A percentile compares a stretch with the other conserved stretches of the same genome.
phyloP scores from a whole-genome alignment of 1,140 invertebrate species.

The Dreissena rostriformis region DNA sequence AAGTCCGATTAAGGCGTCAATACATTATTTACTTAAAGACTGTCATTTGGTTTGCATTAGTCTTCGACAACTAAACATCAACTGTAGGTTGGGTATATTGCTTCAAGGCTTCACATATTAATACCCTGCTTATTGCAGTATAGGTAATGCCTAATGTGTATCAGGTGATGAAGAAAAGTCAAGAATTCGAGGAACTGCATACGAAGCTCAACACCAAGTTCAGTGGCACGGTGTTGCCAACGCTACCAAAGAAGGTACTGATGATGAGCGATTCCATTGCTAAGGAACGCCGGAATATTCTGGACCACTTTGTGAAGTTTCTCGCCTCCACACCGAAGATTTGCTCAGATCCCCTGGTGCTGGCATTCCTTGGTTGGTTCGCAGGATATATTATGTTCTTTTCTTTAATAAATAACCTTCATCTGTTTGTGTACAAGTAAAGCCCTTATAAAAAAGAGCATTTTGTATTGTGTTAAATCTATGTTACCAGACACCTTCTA shows the following conservation, averaged over 20 bases:
- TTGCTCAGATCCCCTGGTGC: conserved; percentile 49
- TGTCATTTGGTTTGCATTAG: too few relatives aligned
- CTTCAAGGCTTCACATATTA: too few relatives aligned
- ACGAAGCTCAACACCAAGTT: conserved; percentile 65
- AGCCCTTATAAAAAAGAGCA: neutral
- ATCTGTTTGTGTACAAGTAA: neutral
- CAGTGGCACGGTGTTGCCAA: conserved; percentile 69
- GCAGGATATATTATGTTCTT: neutral
- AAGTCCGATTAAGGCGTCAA: too few relatives aligned
- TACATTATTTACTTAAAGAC: too few relatives aligned
- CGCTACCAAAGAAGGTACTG: conserved; percentile 67
- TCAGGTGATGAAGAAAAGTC: conserved; percentile 68
- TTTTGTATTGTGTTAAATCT: neutral
- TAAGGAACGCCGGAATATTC: conserved; percentile 59
- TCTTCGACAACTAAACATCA: too few relatives aligned
- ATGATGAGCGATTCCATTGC: conserved; percentile 65
- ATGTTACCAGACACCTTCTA: too few relatives aligned
- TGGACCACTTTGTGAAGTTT: conserved; percentile 69
- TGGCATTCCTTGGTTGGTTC: conserved; percentile 65
- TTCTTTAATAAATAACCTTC: neutral
- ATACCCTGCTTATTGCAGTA: too few relatives aligned
- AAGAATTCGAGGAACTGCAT: conserved; percentile 73
- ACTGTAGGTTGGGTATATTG: too few relatives aligned
- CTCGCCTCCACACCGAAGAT: conserved; percentile 59
- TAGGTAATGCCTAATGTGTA: neutral